Evolutionary conservation across 1,140 invertebrate species (phyloP).

Genomic region (Lasioglossum albipes): DNA sequence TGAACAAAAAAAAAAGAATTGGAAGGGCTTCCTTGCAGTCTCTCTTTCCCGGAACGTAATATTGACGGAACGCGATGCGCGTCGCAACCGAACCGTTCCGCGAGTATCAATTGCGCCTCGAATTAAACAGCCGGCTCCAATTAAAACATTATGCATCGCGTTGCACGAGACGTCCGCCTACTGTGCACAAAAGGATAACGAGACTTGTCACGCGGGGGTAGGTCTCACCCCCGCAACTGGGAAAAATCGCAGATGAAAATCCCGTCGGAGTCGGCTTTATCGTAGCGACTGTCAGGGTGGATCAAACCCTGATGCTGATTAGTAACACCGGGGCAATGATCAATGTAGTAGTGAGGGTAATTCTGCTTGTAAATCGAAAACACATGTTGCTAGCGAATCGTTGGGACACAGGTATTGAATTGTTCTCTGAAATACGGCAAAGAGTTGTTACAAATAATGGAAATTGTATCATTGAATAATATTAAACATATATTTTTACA

Average conservation of each 20-base stretch:
- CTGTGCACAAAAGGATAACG: slow-evolving; percentile 39
- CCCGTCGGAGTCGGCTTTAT: neutral
- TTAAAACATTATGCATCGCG: slow-evolving; percentile 64
- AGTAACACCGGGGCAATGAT: too few relatives aligned
- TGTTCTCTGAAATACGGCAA: too few relatives aligned
- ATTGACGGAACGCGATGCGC: slow-evolving; percentile 1
- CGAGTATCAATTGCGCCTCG: slow-evolving; percentile 52
- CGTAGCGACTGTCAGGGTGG: neutral
- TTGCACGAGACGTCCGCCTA: slow-evolving; percentile 42
- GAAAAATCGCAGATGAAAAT: neutral
- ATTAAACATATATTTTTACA: too few relatives aligned
- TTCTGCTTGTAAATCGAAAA: too few relatives aligned
- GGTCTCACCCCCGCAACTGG: neutral
- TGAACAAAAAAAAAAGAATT: neutral
- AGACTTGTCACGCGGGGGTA: slow-evolving; percentile 1
- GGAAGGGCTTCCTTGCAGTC: neutral
- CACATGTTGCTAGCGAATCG: too few relatives aligned
- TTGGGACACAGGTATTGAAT: too few relatives aligned
- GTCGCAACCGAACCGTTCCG: slow-evolving; percentile 36
- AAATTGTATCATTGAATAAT: too few relatives aligned
- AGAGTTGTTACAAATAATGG: too few relatives aligned
- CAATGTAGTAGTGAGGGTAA: too few relatives aligned
- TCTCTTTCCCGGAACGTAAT: neutral
- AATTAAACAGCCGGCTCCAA: slow-evolving; percentile 57
- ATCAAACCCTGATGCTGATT: too few relatives aligned